Evolutionary conservation across 2,797 vertebrate species (phyloP).

Genomic region (Ataeniobius toweri): DNA sequence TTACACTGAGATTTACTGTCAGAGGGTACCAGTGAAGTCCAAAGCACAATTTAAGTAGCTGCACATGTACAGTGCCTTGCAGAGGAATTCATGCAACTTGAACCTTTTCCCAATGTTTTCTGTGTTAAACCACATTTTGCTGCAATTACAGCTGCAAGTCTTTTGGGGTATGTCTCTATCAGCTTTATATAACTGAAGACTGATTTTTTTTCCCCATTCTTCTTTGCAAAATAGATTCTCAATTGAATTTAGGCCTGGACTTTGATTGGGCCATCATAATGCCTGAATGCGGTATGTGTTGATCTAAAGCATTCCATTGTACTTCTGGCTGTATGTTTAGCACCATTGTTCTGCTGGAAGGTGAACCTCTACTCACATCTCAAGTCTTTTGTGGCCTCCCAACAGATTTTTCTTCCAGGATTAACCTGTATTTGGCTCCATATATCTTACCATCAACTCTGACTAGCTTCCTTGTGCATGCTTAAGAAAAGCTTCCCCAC

Average conservation of each 20-base stretch:
- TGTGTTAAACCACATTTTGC: not conserved
- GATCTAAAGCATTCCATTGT: no score
- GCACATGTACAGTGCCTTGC: not conserved
- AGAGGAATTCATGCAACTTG: not conserved
- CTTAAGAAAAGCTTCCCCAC: not conserved
- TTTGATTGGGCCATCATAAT: not conserved
- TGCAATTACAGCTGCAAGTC: not conserved
- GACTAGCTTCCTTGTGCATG: not conserved
- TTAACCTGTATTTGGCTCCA: no score
- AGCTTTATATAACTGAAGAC: not conserved
- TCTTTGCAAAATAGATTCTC: not conserved
- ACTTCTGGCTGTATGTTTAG: no score
- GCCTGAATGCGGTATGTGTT: no score
- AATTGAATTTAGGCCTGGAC: not conserved
- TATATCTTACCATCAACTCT: no score
- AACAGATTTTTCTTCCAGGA: no score
- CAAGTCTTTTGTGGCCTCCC: no score
- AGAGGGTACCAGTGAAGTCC: not conserved
- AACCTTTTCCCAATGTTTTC: not conserved
- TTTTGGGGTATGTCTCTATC: not conserved
- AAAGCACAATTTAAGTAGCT: not conserved
- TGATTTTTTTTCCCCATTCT: not conserved
- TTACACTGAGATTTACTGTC: constrained; percentile 7
- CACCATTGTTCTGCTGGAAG: no score
- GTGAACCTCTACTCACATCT: no score